Evolutionary conservation across 2,888 invertebrate genomes (phyloP).

Genomic region (Aleiodes testaceus): DNA sequence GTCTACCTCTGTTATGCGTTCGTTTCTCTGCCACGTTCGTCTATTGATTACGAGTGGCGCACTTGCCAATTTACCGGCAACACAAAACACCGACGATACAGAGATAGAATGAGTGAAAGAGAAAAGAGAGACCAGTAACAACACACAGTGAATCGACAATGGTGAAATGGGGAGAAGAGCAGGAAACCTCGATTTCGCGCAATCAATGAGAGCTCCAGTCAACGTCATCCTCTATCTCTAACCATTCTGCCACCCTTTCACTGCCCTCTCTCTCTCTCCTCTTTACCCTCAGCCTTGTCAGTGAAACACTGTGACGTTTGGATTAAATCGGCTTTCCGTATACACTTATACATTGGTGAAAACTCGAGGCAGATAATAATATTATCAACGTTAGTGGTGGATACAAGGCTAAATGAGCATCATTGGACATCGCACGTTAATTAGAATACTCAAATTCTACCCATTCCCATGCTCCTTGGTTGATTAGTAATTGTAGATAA

Average conservation of each 20-base stretch:
- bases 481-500: constrained; percentile 33
- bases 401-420: constrained; percentile 34
- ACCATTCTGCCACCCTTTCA: constrained; percentile 41
- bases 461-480: not conserved
- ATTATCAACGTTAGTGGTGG: constrained; percentile 30
- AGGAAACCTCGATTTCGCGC: constrained; percentile 62
- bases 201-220: constrained; percentile 59
- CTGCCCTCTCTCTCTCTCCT: constrained; percentile 28
- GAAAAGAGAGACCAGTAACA: constrained; percentile 44
- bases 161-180: constrained; percentile 49
- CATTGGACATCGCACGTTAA: constrained; percentile 35
- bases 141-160: constrained; percentile 52
- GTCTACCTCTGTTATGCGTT: constrained; percentile 17
- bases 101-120: constrained; percentile 39
- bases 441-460: constrained; percentile 32
- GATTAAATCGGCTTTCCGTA: constrained; percentile 38
- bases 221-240: constrained; percentile 48
- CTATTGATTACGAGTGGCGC: constrained; percentile 45
- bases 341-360: constrained; percentile 18
- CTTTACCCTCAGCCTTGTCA: not conserved
- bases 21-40: constrained; percentile 26
- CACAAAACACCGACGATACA: constrained; percentile 53
- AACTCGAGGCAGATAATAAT: constrained; percentile 28
- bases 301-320: constrained; percentile 16
- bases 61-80: constrained; percentile 61